Conservation (phyloP, 2,888 invertebrate genomes). For the Apamea epomidion region DNA sequence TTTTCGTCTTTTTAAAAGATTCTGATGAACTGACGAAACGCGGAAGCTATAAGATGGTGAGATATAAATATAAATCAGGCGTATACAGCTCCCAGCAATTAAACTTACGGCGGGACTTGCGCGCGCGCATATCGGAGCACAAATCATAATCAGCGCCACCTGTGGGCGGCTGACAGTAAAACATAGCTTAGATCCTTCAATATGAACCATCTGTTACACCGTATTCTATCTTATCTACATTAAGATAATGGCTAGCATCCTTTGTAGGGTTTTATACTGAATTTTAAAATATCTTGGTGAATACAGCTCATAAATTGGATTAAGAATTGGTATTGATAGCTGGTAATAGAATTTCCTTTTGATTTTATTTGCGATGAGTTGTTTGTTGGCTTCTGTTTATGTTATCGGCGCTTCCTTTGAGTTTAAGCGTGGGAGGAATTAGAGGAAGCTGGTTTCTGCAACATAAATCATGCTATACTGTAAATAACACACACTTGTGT, state of each 20-base stretch:
- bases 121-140: slow-evolving; percentile 71
- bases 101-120: slow-evolving; percentile 65
- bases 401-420: slow-evolving; percentile 43
- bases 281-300: slow-evolving; percentile 56
- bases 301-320: slow-evolving; percentile 63
- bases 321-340: slow-evolving; percentile 62
- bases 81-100: slow-evolving; percentile 67
- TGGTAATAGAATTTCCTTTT: slow-evolving; percentile 63
- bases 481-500: slow-evolving; percentile 11
- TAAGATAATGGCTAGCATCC: slow-evolving; percentile 40
- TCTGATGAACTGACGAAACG: slow-evolving; percentile 60
- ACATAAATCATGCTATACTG: slow-evolving; percentile 14
- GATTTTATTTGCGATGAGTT: slow-evolving; percentile 51
- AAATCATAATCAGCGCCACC: slow-evolving; percentile 81
- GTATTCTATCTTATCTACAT: slow-evolving; percentile 50
- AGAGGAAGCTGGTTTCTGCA: slow-evolving; percentile 8
- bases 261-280: slow-evolving; percentile 21
- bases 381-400: slow-evolving; percentile 39
- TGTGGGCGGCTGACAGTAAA: slow-evolving; percentile 74
- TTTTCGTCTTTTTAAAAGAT: slow-evolving; percentile 44
- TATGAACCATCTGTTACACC: slow-evolving; percentile 39
- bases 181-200: slow-evolving; percentile 68
- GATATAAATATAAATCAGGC: slow-evolving; percentile 68
- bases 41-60: slow-evolving; percentile 64
- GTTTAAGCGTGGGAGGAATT: slow-evolving; percentile 25